A percentile compares a stretch with the other conserved stretches of the same genome.
phyloP scores from a whole-genome alignment of 1,140 invertebrate genomes.

The Micrasema longulum region DNA sequence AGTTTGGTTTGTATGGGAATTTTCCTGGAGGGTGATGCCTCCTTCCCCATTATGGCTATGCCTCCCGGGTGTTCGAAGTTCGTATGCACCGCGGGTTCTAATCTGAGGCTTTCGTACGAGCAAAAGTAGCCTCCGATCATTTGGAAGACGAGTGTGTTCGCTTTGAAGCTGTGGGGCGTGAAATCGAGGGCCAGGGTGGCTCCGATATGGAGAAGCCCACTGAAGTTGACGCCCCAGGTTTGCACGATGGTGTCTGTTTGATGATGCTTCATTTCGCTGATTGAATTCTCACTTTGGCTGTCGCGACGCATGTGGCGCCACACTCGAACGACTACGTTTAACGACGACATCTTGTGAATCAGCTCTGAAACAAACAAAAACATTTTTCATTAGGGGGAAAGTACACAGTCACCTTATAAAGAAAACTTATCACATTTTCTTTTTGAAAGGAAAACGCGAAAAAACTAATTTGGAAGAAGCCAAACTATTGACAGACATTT shows the following conservation, averaged over 20 bases:
- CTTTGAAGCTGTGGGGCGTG: conserved; percentile 76
- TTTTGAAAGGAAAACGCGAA: too few species aligned
- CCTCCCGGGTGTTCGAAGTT: conserved; percentile 17
- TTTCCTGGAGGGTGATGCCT: conserved; percentile 43
- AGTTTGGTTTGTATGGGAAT: conserved; percentile 51
- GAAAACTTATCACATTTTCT: too few species aligned
- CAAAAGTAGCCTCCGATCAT: conserved; percentile 90
- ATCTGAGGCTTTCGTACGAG: conserved; percentile 70
- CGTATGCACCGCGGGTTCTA: conserved; percentile 57
- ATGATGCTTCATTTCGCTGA: neutral
- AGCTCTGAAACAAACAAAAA: conserved; percentile 46
- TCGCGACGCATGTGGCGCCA: conserved; percentile 65
- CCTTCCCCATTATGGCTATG: conserved; percentile 39
- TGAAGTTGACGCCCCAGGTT: conserved; percentile 88
- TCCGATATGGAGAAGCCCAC: conserved; percentile 83
- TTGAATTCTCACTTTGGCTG: neutral
- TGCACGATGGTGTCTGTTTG: conserved; percentile 71
- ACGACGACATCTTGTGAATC: conserved; percentile 61
- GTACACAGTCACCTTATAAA: too few species aligned
- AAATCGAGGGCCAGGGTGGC: conserved; percentile 77
- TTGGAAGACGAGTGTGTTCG: conserved; percentile 88
- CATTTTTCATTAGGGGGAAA: too few species aligned
- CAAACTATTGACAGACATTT: too few species aligned
- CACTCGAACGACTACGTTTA: conserved; percentile 70
- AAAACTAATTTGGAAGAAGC: too few species aligned